A percentile compares a stretch with the other conserved stretches of the same genome.
Evolutionary conservation across 2,797 vertebrate species (phyloP).

Genomic region (Lycodopsis pacificus): DNA sequence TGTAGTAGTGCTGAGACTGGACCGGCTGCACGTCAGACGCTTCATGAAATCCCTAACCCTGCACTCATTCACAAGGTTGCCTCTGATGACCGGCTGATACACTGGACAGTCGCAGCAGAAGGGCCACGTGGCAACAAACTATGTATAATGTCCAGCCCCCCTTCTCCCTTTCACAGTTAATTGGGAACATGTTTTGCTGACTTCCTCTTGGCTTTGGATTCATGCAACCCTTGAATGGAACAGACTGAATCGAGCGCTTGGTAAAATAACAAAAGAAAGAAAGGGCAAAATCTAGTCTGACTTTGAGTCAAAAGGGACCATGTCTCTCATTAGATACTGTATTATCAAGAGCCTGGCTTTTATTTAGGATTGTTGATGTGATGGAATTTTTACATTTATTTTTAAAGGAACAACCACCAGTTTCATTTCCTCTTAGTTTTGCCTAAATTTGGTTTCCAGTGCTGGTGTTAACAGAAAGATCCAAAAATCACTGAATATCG

Average conservation of each 20-base stretch:
- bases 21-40: constrained; percentile 24
- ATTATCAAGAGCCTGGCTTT: neutral
- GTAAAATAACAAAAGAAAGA: neutral
- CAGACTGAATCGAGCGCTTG: neutral
- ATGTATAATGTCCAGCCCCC: neutral
- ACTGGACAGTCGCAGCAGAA: constrained; percentile 19
- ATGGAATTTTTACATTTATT: neutral
- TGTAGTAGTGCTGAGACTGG: constrained; percentile 21
- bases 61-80: constrained; percentile 57
- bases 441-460: neutral
- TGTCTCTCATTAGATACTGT: neutral
- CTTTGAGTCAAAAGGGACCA: neutral
- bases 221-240: neutral
- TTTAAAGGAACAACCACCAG: neutral
- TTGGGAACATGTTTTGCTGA: neutral
- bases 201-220: constrained; percentile 1
- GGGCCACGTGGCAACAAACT: neutral
- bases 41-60: constrained; percentile 29
- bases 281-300: neutral
- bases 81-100: constrained; percentile 32
- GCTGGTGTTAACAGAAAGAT: neutral
- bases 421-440: neutral
- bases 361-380: neutral
- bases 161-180: neutral
- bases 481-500: neutral